Conservation (phyloP, 2,113 vertebrate genomes). For the Rhizomys pruinosus region DNA sequence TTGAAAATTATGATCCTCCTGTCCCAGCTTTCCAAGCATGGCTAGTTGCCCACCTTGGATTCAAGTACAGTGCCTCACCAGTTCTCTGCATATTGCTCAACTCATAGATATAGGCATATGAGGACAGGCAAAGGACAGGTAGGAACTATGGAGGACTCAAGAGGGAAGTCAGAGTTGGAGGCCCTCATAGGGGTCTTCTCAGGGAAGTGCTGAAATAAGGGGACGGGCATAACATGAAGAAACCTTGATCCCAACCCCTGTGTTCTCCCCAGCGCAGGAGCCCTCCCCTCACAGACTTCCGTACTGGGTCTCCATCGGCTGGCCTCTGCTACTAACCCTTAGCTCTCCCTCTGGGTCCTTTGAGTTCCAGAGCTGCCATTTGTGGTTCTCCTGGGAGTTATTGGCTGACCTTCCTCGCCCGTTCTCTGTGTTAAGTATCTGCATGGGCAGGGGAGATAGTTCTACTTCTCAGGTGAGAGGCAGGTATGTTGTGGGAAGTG, state of each 20-base stretch:
- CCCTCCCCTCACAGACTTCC: background rate
- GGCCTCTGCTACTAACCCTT: background rate
- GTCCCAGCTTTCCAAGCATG: background rate
- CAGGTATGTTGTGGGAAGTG: background rate
- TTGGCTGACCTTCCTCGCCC: background rate
- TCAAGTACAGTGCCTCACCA: background rate
- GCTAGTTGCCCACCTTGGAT: background rate
- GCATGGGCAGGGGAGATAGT: background rate
- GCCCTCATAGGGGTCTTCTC: background rate
- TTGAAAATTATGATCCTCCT: background rate
- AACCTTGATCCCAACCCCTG: background rate
- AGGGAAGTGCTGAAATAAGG: background rate
- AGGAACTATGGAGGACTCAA: background rate
- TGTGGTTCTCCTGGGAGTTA: background rate
- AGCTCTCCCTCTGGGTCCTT: background rate
- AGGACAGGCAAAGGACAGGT: background rate
- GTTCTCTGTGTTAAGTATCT: background rate
- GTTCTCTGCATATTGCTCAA: background rate
- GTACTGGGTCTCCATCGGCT: background rate
- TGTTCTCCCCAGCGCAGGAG: background rate
- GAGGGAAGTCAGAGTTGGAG: background rate
- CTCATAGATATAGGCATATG: rapidly evolving
- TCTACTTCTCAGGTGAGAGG: background rate
- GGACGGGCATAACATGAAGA: too few species aligned
- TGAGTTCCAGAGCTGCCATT: background rate